Conservation (phyloP, 2,113 vertebrate genomes). For the Corythaixoides concolor region DNA sequence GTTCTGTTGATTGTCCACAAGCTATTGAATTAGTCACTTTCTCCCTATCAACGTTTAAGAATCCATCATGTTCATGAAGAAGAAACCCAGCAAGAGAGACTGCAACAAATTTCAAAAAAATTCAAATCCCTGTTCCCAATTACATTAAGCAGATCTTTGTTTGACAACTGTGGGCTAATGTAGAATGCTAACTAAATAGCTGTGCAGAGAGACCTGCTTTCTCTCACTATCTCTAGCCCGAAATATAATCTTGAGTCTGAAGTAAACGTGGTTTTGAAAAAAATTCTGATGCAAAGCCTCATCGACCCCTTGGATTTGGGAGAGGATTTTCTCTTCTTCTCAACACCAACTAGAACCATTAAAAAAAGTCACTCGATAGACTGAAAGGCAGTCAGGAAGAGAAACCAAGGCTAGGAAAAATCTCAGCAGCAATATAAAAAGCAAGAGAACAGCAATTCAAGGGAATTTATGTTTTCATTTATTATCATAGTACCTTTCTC, state of each 20-base stretch:
- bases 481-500: conserved; percentile 36
- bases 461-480: conserved; percentile 64
- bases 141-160: background rate
- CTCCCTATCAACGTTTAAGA: background rate
- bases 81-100: background rate
- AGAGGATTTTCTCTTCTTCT: background rate
- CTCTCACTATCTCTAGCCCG: background rate
- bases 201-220: background rate
- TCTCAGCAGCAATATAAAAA: conserved; percentile 30
- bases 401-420: background rate
- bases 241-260: background rate
- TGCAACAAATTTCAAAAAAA: background rate
- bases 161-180: background rate
- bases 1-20: background rate
- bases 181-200: background rate
- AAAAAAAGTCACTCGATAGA: background rate
- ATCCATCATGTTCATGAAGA: background rate
- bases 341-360: background rate
- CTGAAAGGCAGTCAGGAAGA: background rate
- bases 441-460: conserved; percentile 34
- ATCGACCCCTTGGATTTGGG: background rate
- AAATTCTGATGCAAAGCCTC: background rate
- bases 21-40: background rate
- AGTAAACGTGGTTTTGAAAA: background rate
- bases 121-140: background rate